These are phyloP conservation scores for Tipula confusa DNA, from an alignment of 2,888 invertebrate genomes.

Conservation along the genomic window DNA sequence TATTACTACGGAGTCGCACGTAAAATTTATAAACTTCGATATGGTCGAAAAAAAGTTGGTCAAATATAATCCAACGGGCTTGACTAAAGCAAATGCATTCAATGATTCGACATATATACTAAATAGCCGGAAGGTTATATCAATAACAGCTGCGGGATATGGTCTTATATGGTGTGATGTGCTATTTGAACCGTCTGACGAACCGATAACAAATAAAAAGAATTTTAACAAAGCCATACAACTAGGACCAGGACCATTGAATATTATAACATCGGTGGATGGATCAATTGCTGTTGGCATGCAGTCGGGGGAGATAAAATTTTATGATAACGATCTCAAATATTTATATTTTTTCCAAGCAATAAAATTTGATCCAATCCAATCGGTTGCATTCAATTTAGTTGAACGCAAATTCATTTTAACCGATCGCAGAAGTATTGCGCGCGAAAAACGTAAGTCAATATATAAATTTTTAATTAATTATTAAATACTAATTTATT, in stretches of 20 bases:
- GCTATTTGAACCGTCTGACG: conserved; percentile 43
- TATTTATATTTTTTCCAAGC: conserved; percentile 51
- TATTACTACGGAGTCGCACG: conserved; percentile 34
- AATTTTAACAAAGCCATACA: conserved; percentile 33
- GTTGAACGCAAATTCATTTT: neutral
- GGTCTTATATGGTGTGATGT: conserved; percentile 54
- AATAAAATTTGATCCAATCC: neutral
- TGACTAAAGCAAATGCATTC: neutral
- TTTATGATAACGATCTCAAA: conserved; percentile 57
- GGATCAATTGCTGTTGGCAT: conserved; percentile 57
- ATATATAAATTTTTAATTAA: neutral
- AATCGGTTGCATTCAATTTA: neutral
- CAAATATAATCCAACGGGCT: conserved; percentile 37
- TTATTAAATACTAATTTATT: neutral
- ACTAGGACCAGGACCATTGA: conserved; percentile 45
- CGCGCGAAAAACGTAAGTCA: neutral
- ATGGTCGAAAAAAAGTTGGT: conserved; percentile 37
- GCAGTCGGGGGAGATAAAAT: conserved; percentile 53
- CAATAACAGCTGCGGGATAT: conserved; percentile 52
- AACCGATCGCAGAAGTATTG: neutral
- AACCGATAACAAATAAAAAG: conserved; percentile 31
- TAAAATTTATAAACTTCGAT: conserved; percentile 33
- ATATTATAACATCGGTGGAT: conserved; percentile 53
- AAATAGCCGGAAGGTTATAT: conserved; percentile 52
- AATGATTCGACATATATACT: conserved; percentile 54